Base-by-base conservation (phyloP, 2,797 vertebrate species). In the Megaceryle alcyon region DNA sequence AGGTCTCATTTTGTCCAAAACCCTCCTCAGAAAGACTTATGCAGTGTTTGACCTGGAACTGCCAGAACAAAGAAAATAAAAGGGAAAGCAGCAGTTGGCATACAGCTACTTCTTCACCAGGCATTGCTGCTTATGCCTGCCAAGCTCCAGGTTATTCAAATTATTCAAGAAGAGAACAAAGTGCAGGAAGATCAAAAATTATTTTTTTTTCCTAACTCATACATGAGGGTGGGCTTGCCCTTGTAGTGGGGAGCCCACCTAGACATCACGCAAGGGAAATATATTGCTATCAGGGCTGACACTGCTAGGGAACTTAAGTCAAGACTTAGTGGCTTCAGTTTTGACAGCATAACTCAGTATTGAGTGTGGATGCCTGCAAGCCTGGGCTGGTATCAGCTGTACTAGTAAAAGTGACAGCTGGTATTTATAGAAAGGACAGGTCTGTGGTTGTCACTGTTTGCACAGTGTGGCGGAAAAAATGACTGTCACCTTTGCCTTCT, bases 101-200 rank as follows among this genome's bases (percentile, higher is more conserved):
- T 37, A 41, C 6, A 25, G 20, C 1, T 76, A 12, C 19, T 33
- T 25, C 66, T 82, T 73, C 31, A 73, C 6, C 5, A 70, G 46
- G 5, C 28, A 9, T 33, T 77, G 19, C n/a, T 94, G 26, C 37
- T 71, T 49, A n/a, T 41, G 22, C 12, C 19, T 81, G 18, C n/a
- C 56, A 78, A 51, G 6, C 11, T 64, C 2, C 20, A 54, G 22
- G 8, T n/a, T 83, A 49, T 77, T 46, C 13, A 48, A 23, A 51
- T 39, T 73, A 26, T 41, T 77, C 21, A 75, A 48, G 10, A 0
- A 2, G 1, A 10, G 12, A 71, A 63, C 4, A 59, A 87, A 56
- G 10, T 8, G 29, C 4, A 44, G 15, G 28, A 77, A 51, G 5
- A n/a, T 51, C 1, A 0, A 10, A 13, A n/a, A 6, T 6, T 6